Evolutionary conservation across 2,888 invertebrate genomes (phyloP).

Genomic region (Acleris literana): DNA sequence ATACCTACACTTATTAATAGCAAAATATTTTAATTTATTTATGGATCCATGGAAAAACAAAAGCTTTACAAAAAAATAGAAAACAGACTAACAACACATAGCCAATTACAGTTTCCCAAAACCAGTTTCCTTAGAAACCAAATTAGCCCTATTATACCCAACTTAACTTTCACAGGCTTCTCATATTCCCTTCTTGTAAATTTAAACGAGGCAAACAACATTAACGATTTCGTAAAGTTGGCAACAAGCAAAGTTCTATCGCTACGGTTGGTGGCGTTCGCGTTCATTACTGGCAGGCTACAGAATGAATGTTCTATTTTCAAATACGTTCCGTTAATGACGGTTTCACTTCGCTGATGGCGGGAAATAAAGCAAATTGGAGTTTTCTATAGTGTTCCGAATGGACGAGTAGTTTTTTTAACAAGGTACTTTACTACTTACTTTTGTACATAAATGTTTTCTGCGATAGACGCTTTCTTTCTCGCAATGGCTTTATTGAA

Average conservation of each 20-base stretch:
- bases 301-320: conserved; percentile 22
- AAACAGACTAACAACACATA: no score
- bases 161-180: conserved; percentile 7
- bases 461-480: no score
- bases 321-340: conserved; percentile 23
- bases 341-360: neutral
- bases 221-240: conserved; percentile 18
- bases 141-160: neutral
- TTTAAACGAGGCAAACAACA: conserved; percentile 14
- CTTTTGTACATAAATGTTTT: neutral
- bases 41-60: no score
- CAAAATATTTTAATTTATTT: no score
- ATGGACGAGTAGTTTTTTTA: neutral
- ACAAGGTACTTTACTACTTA: neutral
- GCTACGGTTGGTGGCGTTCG: conserved; percentile 9
- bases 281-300: conserved; percentile 10
- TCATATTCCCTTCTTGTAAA: conserved; percentile 4
- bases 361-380: conserved; percentile 21
- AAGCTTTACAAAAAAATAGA: no score
- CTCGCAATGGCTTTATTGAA: no score
- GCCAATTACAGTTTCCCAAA: no score
- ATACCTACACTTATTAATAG: no score
- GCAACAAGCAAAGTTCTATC: conserved; percentile 16
- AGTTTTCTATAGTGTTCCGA: conserved; percentile 22
- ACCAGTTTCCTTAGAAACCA: neutral